Evolutionary conservation across 1,140 invertebrate genomes (phyloP).

Genomic region (Drepana arcuata): DNA sequence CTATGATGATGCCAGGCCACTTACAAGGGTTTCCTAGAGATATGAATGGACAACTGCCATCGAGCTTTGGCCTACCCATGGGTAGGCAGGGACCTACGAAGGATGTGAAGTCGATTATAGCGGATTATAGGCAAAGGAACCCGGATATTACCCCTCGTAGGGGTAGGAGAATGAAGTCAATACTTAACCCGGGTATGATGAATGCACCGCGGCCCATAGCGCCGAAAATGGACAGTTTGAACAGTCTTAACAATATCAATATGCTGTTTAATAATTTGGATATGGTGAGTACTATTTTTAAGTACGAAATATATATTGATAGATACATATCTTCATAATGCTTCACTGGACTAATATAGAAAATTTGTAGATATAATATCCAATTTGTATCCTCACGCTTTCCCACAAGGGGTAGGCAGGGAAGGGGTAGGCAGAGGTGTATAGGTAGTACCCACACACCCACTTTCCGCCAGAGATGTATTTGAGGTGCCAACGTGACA

Average conservation of each 20-base stretch:
- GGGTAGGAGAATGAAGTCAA: constrained; percentile 74
- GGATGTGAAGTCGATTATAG: constrained; percentile 87
- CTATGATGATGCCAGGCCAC: constrained; percentile 51
- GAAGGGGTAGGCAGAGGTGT: too few relatives aligned
- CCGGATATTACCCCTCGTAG: constrained; percentile 79
- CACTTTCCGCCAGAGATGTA: too few relatives aligned
- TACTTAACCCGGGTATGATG: constrained; percentile 59
- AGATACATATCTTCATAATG: too few relatives aligned
- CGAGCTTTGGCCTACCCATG: constrained; percentile 48
- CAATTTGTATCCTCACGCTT: too few relatives aligned
- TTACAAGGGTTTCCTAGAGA: constrained; percentile 63
- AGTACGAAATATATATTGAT: too few relatives aligned
- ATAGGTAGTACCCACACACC: too few relatives aligned
- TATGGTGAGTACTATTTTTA: constrained; percentile 46
- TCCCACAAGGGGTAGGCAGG: too few relatives aligned
- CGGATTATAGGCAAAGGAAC: constrained; percentile 83
- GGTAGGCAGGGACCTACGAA: constrained; percentile 83
- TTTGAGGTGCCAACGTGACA: too few relatives aligned
- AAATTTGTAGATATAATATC: too few relatives aligned
- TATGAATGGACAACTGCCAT: constrained; percentile 63
- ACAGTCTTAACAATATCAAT: constrained; percentile 49
- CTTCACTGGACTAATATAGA: too few relatives aligned
- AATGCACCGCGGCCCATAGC: constrained; percentile 50
- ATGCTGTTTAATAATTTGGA: constrained; percentile 64
- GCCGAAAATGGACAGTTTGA: constrained; percentile 49